phyloP scores from a whole-genome alignment of 2,797 vertebrate genomes.

The Synanceia verrucosa region DNA sequence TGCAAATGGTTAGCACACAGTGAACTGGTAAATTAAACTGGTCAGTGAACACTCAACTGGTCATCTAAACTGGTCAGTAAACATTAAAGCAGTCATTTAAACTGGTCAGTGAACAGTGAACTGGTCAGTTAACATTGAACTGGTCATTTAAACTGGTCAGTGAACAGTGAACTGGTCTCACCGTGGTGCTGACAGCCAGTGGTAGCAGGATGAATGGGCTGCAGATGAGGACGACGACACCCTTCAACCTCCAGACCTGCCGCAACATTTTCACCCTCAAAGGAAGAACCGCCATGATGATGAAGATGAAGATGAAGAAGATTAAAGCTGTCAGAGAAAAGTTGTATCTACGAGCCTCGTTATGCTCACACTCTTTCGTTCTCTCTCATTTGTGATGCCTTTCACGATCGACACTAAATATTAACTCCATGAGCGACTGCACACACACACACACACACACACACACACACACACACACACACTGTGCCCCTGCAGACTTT shows the following conservation, averaged over 20 bases:
- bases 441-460: neutral
- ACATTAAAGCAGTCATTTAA: too few relatives aligned
- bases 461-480: slow-evolving; percentile 15
- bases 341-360: neutral
- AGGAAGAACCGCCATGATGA: slow-evolving; percentile 54
- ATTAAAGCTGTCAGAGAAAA: neutral
- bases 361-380: neutral
- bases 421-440: slow-evolving; percentile 50
- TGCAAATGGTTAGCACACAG: too few relatives aligned
- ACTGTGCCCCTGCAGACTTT: slow-evolving; percentile 22
- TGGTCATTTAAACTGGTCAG: neutral
- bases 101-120: neutral
- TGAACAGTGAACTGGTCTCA: slow-evolving; percentile 50
- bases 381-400: slow-evolving; percentile 27
- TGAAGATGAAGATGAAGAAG: neutral
- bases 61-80: neutral
- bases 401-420: slow-evolving; percentile 61
- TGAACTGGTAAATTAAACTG: too few relatives aligned
- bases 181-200: slow-evolving; percentile 82
- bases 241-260: slow-evolving; percentile 72
- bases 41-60: neutral
- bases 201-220: slow-evolving; percentile 88
- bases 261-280: slow-evolving; percentile 52
- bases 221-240: slow-evolving; percentile 77
- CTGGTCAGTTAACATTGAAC: neutral